Percentiles rank a stretch among this genome's conserved stretches.
Evolutionary conservation across 2,797 vertebrate genomes (phyloP).

Genomic region (Crenuchus spilurus): DNA sequence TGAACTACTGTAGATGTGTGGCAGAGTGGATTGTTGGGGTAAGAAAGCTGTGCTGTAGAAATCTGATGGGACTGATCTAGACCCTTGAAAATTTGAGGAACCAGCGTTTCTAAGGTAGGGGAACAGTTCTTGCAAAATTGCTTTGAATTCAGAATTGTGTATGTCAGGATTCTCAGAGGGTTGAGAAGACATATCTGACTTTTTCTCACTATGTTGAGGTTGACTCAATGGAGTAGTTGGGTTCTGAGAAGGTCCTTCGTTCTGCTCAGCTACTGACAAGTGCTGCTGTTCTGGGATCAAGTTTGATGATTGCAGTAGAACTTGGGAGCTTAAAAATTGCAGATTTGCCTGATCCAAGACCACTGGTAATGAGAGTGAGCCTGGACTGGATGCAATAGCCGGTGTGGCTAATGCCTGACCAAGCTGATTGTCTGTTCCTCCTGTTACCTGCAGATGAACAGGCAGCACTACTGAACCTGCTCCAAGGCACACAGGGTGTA

Average conservation of each 20-base stretch:
- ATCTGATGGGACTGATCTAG: slow-evolving; percentile 61
- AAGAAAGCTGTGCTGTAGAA: slow-evolving; percentile 12
- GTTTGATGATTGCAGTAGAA: slow-evolving; percentile 72
- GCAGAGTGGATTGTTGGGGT: slow-evolving; percentile 54
- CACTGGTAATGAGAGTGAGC: slow-evolving; percentile 76
- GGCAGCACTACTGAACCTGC: slow-evolving; percentile 81
- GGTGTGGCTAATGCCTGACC: slow-evolving; percentile 67
- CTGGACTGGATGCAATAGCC: slow-evolving; percentile 79
- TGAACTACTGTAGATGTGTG: slow-evolving; percentile 63
- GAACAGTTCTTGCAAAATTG: slow-evolving; percentile 80
- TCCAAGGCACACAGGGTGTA: slow-evolving; percentile 82
- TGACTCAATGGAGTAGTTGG: slow-evolving; percentile 66
- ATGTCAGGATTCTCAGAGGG: slow-evolving; percentile 57
- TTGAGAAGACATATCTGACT: slow-evolving; percentile 73
- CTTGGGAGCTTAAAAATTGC: slow-evolving; percentile 82
- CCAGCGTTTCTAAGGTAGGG: slow-evolving; percentile 68
- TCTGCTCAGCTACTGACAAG: slow-evolving; percentile 64
- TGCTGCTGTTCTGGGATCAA: slow-evolving; percentile 61
- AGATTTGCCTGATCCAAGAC: slow-evolving; percentile 84
- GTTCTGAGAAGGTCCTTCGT: slow-evolving; percentile 70
- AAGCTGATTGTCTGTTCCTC: slow-evolving; percentile 71
- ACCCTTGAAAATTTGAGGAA: slow-evolving; percentile 64
- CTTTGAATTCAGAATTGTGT: slow-evolving; percentile 70
- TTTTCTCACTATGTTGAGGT: slow-evolving; percentile 71
- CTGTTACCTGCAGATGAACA: slow-evolving; percentile 80